Evolutionary conservation across 2,113 vertebrate species (phyloP), one percentile per base, ranked within the genome.

Genomic region (Gasterosteus aculeatus): DNA sequence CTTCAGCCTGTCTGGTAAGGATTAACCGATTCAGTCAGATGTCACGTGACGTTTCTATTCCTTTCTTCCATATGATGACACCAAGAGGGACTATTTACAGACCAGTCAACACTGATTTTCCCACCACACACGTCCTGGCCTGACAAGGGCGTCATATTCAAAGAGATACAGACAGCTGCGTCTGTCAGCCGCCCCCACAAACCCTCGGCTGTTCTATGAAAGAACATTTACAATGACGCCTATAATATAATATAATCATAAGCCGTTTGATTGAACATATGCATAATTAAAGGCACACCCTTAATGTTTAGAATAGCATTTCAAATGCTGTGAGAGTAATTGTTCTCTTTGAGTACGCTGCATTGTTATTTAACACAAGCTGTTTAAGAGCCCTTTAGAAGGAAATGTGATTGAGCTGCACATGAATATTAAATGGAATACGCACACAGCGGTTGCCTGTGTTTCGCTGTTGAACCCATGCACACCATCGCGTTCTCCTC

Each of bases 1-100:
- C 93, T 99, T 99, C 94, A 98, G 96, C 90, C 95, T 99, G 42
- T 98, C 97, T 59, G 97, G 97, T 98, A 84, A 79, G 83, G 56
- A 74, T 1, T 19, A 60, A 22, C 51, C 19, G 9, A 68, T 38
- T 22, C 1, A 35, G 11, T 39, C 29, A 39, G 26, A 59, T 54
- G 35, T 44, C 0, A 54, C 18, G 1, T 9, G 53, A 54, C 10
- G 18, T 46, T 14, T 44, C 4, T 10, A 3, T 2, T 42, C 31
- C 10, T 19, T 11, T 31, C 16, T 54, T 53, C 15, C 47, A 53
- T n/a, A 31, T 12, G 12, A 31, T 62, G 46, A 29, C 3, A 19
- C 14, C 12, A 2, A 0, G 3, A 44, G 18, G 33, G 61, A 11
- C 18, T 10, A 29, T 53, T 18, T 53, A 33, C 18, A n/a, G 10